Evolutionary conservation across 37 sponge, comb jelly and placozoan genomes (phyloP).

Genomic region (Petrosia ficiformis): DNA sequence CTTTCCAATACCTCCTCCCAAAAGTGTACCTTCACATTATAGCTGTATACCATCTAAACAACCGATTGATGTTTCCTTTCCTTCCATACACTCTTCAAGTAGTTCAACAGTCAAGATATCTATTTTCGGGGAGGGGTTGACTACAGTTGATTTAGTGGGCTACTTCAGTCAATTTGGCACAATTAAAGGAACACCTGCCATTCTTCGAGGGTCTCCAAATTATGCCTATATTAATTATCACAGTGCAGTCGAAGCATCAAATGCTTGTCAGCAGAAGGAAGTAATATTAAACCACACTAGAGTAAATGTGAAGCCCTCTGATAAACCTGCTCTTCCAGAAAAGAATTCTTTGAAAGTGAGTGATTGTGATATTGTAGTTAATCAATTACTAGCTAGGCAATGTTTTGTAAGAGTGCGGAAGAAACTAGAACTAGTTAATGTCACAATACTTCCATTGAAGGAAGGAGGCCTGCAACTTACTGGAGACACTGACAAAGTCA

Average conservation of each 20-base stretch:
- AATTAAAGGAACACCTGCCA: not conserved
- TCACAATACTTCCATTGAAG: no score
- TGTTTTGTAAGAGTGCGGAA: no score
- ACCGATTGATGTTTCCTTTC: no score
- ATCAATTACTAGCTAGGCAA: no score
- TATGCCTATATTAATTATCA: slow-evolving; percentile 36
- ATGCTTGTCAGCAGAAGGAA: not conserved
- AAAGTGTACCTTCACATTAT: no score
- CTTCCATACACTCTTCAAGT: no score
- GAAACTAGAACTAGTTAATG: no score
- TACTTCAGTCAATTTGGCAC: slow-evolving; percentile 28
- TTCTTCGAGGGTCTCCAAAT: slow-evolving; percentile 12
- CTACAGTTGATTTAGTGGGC: slow-evolving; percentile 11
- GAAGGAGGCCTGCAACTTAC: not conserved
- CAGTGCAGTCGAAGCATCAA: not conserved
- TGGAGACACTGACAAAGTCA: not conserved
- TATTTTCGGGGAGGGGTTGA: not conserved
- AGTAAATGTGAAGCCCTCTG: slow-evolving; percentile 3
- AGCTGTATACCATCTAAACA: no score
- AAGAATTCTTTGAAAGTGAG: no score
- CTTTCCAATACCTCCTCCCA: not conserved
- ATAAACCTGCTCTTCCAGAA: no score
- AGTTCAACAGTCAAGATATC: slow-evolving; percentile 6
- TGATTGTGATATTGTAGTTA: no score
- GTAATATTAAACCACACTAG: not conserved